phyloP scores from a whole-genome alignment of 2,888 invertebrate genomes.

The Neria commutata region DNA sequence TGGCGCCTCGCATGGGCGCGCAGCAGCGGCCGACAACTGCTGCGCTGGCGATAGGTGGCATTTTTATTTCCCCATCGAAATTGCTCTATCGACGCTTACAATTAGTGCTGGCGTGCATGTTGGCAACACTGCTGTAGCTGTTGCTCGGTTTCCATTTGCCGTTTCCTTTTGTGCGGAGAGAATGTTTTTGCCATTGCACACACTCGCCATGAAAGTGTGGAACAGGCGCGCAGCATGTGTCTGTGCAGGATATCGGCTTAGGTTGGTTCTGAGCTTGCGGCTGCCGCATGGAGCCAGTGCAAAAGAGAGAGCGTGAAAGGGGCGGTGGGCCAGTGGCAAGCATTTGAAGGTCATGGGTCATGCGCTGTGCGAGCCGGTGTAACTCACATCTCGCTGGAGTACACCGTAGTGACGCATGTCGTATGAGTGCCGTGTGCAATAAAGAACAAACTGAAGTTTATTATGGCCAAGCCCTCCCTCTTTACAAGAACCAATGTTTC shows the following conservation, averaged over 20 bases:
- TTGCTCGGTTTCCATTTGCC: no score
- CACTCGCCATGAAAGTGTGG: slow-evolving; percentile 52
- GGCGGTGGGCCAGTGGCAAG: background rate
- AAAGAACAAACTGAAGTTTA: no score
- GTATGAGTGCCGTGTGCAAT: background rate
- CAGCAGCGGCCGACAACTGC: slow-evolving; percentile 28
- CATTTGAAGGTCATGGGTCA: slow-evolving; percentile 53
- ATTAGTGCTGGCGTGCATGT: background rate
- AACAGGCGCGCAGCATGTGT: slow-evolving; percentile 40
- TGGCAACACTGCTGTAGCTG: background rate
- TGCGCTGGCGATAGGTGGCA: background rate
- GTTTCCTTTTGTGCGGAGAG: background rate
- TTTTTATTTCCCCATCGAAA: no score
- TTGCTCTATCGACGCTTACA: no score
- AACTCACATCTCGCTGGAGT: no score
- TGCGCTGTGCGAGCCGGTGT: slow-evolving; percentile 38
- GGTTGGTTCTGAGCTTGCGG: background rate
- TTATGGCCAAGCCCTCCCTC: no score
- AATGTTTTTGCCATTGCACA: slow-evolving; percentile 37
- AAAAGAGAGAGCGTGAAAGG: slow-evolving; percentile 7
- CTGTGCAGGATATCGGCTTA: background rate
- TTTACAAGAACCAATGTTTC: no score
- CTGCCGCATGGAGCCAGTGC: slow-evolving; percentile 1
- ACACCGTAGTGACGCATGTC: background rate
- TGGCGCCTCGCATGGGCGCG: slow-evolving; percentile 52